Percentiles rank a stretch among this genome's conserved stretches.
Evolutionary conservation across 1,140 invertebrate species (phyloP).

Genomic region (Zeugodacus cucurbitae): DNA sequence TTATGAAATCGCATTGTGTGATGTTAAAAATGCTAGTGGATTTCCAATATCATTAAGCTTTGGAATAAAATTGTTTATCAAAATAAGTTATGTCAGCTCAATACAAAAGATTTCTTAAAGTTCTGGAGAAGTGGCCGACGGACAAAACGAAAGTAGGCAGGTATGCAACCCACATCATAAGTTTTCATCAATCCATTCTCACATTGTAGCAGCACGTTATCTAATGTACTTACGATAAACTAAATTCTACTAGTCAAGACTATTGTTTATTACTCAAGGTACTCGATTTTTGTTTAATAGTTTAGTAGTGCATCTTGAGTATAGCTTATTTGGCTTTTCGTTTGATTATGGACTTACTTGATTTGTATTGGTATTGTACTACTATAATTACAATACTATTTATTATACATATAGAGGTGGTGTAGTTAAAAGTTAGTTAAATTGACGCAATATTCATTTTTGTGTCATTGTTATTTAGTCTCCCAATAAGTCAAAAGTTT

Average conservation of each 20-base stretch:
- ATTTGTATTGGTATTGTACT: no score
- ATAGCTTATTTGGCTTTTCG: background rate
- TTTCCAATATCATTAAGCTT: background rate
- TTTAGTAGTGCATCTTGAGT: background rate
- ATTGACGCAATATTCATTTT: background rate
- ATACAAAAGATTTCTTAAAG: conserved; percentile 78
- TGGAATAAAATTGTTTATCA: background rate
- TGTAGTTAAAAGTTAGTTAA: no score
- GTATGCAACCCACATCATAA: conserved; percentile 66
- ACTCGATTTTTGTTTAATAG: background rate
- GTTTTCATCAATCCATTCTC: background rate
- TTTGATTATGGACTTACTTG: background rate
- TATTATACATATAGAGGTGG: no score
- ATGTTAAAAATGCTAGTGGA: background rate
- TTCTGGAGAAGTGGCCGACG: conserved; percentile 84
- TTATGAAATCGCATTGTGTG: conserved; percentile 38
- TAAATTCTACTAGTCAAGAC: background rate
- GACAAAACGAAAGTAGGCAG: conserved; percentile 78
- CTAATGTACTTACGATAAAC: conserved; percentile 47
- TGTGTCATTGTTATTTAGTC: background rate
- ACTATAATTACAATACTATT: no score
- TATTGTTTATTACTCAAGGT: background rate
- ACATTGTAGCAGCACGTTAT: conserved; percentile 50
- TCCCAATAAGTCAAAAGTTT: background rate
- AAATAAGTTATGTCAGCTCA: conserved; percentile 69